These are phyloP conservation scores for Zaprionus inermis DNA, from an alignment of 1,140 invertebrate species.

Conservation along the genomic window DNA sequence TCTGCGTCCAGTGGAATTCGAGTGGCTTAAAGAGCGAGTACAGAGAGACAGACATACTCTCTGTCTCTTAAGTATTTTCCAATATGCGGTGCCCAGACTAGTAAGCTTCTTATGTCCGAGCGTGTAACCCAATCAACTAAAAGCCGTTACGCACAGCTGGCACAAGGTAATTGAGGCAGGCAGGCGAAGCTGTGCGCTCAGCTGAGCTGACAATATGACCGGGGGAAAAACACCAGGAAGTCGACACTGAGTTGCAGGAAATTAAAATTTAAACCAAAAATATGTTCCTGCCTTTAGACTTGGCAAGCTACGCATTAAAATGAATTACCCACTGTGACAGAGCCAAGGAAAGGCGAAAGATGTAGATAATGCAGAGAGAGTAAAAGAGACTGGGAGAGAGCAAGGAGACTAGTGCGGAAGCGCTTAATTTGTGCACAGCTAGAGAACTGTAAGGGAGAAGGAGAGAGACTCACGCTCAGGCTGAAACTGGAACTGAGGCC, in stretches of 20 bases:
- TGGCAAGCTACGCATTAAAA: conserved; percentile 59
- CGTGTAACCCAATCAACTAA: conserved; percentile 43
- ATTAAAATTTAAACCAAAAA: conserved; percentile 73
- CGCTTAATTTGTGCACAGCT: conserved; percentile 67
- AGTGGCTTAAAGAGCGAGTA: conserved; percentile 10
- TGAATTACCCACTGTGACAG: conserved; percentile 56
- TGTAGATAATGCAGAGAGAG: conserved; percentile 11
- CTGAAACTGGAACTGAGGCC: not conserved
- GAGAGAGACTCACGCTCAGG: not conserved
- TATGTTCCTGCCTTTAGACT: conserved; percentile 30
- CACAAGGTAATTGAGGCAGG: not conserved
- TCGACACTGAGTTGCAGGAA: conserved; percentile 72
- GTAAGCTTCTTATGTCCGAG: conserved; percentile 30
- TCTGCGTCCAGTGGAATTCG: conserved; percentile 6
- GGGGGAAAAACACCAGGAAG: conserved; percentile 43
- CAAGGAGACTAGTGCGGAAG: conserved; percentile 50
- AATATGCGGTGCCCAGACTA: conserved; percentile 22
- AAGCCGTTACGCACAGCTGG: conserved; percentile 10
- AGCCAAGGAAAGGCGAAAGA: not conserved
- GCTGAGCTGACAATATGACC: conserved; percentile 5
- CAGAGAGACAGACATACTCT: not conserved
- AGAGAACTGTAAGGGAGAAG: not conserved
- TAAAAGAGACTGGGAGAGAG: not conserved
- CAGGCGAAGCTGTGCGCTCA: too few relatives aligned
- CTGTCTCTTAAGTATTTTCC: conserved; percentile 22